Conservation (phyloP, 2,888 invertebrate genomes). For the Ornithoptera alexandrae region DNA sequence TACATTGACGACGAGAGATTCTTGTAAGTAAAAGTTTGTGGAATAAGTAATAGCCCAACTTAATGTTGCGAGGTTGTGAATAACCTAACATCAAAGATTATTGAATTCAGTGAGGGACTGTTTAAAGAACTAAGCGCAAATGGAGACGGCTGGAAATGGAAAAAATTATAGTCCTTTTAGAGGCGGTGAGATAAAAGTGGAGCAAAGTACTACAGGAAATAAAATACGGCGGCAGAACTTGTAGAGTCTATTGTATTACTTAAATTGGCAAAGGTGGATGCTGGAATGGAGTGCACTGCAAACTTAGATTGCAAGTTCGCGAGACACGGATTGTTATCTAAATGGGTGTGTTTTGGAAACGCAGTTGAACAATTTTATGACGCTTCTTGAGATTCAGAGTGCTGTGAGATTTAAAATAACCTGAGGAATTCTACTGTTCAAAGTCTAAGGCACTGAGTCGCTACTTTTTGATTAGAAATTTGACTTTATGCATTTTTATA, state of each 20-base stretch:
- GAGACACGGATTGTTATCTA: slow-evolving; percentile 47
- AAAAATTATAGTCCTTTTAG: background rate
- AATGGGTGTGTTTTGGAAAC: slow-evolving; percentile 39
- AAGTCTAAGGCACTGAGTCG: no score
- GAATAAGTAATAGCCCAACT: no score
- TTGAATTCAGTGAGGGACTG: no score
- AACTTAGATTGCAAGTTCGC: slow-evolving; percentile 50
- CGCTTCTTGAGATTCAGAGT: background rate
- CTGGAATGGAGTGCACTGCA: slow-evolving; percentile 46
- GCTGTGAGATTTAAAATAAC: background rate
- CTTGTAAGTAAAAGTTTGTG: no score
- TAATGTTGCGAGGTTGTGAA: no score
- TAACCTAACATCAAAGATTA: no score
- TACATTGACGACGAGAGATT: no score
- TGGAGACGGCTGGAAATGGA: background rate
- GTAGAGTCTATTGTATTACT: slow-evolving; percentile 39
- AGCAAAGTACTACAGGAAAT: slow-evolving; percentile 30
- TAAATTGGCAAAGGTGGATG: slow-evolving; percentile 48
- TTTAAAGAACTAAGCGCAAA: no score
- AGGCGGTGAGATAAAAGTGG: slow-evolving; percentile 12
- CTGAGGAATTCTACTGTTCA: no score
- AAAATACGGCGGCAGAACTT: slow-evolving; percentile 38
- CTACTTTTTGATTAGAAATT: no score
- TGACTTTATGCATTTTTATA: no score
- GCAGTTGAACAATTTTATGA: slow-evolving; percentile 23